Percentiles rank a stretch among this genome's conserved stretches.
phyloP scores from a whole-genome alignment of 1,140 invertebrate species.

The Macrobrachium nipponense region DNA sequence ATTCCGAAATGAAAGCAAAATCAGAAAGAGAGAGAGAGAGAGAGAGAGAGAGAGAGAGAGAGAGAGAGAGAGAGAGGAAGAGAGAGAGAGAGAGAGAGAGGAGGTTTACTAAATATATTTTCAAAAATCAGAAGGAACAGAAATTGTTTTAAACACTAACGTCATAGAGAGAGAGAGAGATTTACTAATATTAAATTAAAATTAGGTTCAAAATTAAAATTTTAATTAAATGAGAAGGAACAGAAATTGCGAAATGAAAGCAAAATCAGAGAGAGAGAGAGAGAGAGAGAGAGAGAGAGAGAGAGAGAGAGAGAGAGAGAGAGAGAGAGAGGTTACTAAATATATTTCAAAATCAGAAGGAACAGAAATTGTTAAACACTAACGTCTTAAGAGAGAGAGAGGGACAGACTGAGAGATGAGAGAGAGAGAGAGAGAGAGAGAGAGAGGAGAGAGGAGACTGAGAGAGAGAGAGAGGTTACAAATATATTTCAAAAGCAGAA shows the following conservation, averaged over 20 bases:
- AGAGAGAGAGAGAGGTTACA: not conserved
- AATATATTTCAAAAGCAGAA: not conserved
- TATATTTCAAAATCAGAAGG: not conserved
- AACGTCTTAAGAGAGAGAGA: not conserved
- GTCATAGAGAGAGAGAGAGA: not conserved
- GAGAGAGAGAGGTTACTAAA: constrained; percentile 4
- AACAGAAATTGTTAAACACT: not conserved
- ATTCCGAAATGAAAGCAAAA: too few species aligned
- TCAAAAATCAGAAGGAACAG: not conserved
- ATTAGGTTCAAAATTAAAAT: too few species aligned
- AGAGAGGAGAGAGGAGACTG: constrained; percentile 4
- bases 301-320: constrained; percentile 35
- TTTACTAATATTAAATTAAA: too few species aligned
- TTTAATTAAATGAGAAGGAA: too few species aligned
- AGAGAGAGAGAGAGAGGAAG: constrained; percentile 32
- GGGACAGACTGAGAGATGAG: too few species aligned
- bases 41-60: constrained; percentile 30
- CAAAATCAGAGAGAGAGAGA: not conserved
- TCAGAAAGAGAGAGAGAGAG: too few species aligned
- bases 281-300: constrained; percentile 29
- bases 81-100: not conserved
- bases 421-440: constrained; percentile 19
- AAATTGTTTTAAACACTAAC: not conserved
- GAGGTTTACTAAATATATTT: too few species aligned
- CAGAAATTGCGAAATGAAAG: not conserved